Conservation (phyloP, 2,888 invertebrate genomes). For the Dynastes tityus region DNA sequence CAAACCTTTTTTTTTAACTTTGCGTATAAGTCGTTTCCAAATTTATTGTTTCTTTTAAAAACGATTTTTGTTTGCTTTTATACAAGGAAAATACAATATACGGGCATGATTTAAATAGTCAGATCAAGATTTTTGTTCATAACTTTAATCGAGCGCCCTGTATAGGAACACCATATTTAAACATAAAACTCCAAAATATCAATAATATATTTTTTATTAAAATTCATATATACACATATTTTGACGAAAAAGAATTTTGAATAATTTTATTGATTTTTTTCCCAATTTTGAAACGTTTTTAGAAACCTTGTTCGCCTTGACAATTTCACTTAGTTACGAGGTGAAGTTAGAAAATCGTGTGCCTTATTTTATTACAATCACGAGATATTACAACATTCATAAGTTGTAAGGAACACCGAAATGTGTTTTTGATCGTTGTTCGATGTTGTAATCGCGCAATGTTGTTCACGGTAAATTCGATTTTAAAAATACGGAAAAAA, state of each 20-base stretch:
- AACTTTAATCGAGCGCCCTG: too few relatives aligned
- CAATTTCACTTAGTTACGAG: too few relatives aligned
- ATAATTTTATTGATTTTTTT: neutral
- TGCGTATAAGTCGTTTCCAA: too few relatives aligned
- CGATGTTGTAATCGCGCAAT: slow-evolving; percentile 16
- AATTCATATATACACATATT: neutral
- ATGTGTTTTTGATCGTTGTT: slow-evolving; percentile 20
- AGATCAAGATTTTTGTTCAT: too few relatives aligned
- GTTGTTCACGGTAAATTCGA: slow-evolving; percentile 36
- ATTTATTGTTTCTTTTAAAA: too few relatives aligned
- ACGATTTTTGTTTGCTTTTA: too few relatives aligned
- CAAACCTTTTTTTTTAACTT: neutral
- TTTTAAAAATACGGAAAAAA: slow-evolving; percentile 25
- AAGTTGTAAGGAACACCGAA: neutral
- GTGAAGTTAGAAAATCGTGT: slow-evolving; percentile 24
- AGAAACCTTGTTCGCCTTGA: too few relatives aligned
- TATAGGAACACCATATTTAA: neutral
- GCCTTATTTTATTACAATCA: slow-evolving; percentile 41
- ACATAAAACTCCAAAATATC: too few relatives aligned
- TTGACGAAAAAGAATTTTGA: neutral
- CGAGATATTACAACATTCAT: neutral
- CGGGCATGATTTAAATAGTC: too few relatives aligned
- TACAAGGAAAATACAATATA: too few relatives aligned
- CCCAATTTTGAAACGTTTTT: too few relatives aligned
- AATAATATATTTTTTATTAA: too few relatives aligned